Conservation (phyloP, 1,140 invertebrate species). For the Tenebrio molitor region DNA sequence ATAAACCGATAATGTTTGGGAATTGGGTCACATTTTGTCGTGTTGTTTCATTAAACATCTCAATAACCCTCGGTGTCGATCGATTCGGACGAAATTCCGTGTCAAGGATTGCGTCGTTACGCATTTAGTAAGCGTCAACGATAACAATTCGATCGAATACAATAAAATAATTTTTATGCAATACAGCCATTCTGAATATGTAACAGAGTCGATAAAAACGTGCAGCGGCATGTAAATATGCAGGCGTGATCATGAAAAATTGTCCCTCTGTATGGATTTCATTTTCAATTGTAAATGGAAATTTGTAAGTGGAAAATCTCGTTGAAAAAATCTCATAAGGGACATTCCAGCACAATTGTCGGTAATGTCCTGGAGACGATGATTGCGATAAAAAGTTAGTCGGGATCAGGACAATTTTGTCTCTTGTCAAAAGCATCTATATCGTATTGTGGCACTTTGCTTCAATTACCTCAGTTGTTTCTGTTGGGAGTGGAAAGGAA, state of each 20-base stretch:
- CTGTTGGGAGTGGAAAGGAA: conserved; percentile 1
- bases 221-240: neutral
- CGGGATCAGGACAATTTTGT: neutral
- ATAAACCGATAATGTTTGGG: neutral
- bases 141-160: neutral
- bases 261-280: neutral
- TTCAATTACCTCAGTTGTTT: conserved; percentile 26
- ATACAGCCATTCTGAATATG: neutral
- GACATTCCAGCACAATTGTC: neutral
- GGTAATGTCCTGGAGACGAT: neutral
- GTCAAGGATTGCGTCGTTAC: too few relatives aligned
- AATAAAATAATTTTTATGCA: conserved; percentile 9
- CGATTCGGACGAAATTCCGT: neutral
- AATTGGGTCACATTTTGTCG: neutral
- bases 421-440: conserved; percentile 33
- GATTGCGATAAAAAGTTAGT: neutral
- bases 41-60: neutral
- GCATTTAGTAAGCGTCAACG: too few relatives aligned
- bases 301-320: neutral
- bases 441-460: conserved; percentile 23
- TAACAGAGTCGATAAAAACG: conserved; percentile 2
- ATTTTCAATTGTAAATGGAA: too few relatives aligned
- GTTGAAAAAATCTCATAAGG: too few relatives aligned
- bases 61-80: too few relatives aligned
- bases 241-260: neutral